Percentiles rank a stretch among this genome's conserved stretches.
Evolutionary conservation across 1,140 invertebrate genomes (phyloP).

Genomic region (Maniola jurtina): DNA sequence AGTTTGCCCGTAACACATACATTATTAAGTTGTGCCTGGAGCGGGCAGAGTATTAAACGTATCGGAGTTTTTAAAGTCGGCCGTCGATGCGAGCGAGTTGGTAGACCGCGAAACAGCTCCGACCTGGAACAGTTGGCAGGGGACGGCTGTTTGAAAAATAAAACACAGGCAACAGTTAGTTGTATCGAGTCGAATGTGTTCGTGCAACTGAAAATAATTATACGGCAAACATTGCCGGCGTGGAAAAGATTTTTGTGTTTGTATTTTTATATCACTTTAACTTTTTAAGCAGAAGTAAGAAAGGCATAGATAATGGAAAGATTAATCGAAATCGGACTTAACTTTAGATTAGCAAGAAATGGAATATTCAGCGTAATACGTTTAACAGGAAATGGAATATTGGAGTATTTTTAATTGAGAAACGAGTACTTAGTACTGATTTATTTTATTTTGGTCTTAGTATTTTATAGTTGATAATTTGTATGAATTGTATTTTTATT

Average conservation of each 20-base stretch:
- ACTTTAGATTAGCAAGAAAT: too few species aligned
- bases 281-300: too few species aligned
- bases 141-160: slow-evolving; percentile 61
- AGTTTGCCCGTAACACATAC: slow-evolving; percentile 35
- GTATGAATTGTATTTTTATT: too few species aligned
- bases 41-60: slow-evolving; percentile 64
- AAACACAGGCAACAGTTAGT: slow-evolving; percentile 69
- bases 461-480: too few species aligned
- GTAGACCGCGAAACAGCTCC: slow-evolving; percentile 51
- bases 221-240: slow-evolving; percentile 13
- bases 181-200: slow-evolving; percentile 47
- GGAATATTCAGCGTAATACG: too few species aligned
- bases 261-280: background rate
- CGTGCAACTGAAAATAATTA: slow-evolving; percentile 44
- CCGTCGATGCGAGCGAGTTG: slow-evolving; percentile 49
- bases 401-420: too few species aligned
- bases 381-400: too few species aligned
- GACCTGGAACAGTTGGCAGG: slow-evolving; percentile 54
- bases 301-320: too few species aligned
- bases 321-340: too few species aligned
- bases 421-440: too few species aligned
- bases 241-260: background rate
- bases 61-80: slow-evolving; percentile 58
- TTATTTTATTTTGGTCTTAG: too few species aligned
- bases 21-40: slow-evolving; percentile 68